Base-by-base conservation (phyloP, 2,888 invertebrate genomes). In the Drosophila testacea region DNA sequence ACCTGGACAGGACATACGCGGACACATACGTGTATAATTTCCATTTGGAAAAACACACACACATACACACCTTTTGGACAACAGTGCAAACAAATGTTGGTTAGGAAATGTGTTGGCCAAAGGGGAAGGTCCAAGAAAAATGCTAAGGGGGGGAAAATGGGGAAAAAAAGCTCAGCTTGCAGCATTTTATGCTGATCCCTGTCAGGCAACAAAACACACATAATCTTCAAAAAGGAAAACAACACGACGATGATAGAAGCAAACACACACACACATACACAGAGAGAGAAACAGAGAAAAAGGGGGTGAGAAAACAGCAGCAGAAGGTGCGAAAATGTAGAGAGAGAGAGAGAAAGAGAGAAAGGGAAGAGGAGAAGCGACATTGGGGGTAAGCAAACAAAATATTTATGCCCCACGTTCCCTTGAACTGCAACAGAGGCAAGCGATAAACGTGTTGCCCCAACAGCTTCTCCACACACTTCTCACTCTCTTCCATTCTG, bases 151-250 rank as follows among this genome's bases (percentile, higher is more conserved):
- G 27, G 28, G 48, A 50, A 2, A 11, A 11, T 6, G 11, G 16
- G 56, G 54, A 67, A 77, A 86, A 88, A 86, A 80, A 89, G 90
- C 91, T 91, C 91, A 91, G 91, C 91, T 90, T 90, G 91, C 91
- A 91, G 90, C 91, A 91, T 91, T 91, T 91, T 91, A 91, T 91
- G 91, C 91, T 91, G 91, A 91, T 91, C 91, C 91, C 91, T 91
- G 91, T 91, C 91, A 91, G 91, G 91, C 84, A 89, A 90, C 91
- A 91, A 91, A 91, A 91, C 91, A 91, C 91, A 91, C 91, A 91
- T 91, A 91, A 91, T 91, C 91, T 91, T 90, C 90, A 91, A 91
- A 91, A 91, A 88, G 88, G 88, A 90, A 90, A 90, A 91, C 90
- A 91, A 90, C 88, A 76, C 82, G 74, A 74, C 69, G 76, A 69